phyloP scores from a whole-genome alignment of 2,113 vertebrate genomes.

The Monopterus albus region DNA sequence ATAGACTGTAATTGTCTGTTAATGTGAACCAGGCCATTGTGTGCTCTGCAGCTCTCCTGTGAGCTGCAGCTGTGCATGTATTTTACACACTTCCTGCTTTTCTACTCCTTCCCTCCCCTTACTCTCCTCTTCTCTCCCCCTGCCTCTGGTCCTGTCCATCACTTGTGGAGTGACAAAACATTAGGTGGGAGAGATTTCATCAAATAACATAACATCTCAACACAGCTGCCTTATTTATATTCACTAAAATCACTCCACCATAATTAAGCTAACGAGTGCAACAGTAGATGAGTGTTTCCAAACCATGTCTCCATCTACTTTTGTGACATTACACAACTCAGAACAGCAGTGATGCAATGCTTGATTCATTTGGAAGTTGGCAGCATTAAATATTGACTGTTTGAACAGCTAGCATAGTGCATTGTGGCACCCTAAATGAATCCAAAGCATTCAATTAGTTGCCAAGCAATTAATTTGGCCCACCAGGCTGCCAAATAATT shows the following conservation, averaged over 20 bases:
- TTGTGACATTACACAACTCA: no score
- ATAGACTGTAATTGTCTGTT: conserved; percentile 74
- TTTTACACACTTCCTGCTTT: conserved; percentile 21
- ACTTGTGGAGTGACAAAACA: no score
- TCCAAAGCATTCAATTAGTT: background rate
- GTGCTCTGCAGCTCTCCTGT: conserved; percentile 52
- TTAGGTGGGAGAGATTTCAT: no score
- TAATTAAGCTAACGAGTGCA: background rate
- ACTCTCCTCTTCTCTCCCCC: background rate
- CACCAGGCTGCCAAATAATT: background rate
- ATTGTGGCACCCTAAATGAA: background rate
- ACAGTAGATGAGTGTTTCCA: background rate
- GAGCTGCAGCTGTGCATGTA: conserved; percentile 42
- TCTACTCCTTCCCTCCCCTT: no score
- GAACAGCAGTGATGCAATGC: background rate
- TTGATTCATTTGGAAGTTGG: background rate
- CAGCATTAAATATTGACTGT: conserved; percentile 2
- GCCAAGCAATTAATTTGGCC: background rate
- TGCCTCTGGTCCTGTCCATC: background rate
- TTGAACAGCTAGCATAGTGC: background rate
- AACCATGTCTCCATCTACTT: no score
- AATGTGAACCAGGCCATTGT: conserved; percentile 76
- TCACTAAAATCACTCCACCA: background rate
- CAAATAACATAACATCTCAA: no score
- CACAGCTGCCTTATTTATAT: background rate